These are phyloP conservation scores for Ephydatia muelleri DNA, from an alignment of 37 sponge, comb jelly and placozoan species.

Conservation along the genomic window DNA sequence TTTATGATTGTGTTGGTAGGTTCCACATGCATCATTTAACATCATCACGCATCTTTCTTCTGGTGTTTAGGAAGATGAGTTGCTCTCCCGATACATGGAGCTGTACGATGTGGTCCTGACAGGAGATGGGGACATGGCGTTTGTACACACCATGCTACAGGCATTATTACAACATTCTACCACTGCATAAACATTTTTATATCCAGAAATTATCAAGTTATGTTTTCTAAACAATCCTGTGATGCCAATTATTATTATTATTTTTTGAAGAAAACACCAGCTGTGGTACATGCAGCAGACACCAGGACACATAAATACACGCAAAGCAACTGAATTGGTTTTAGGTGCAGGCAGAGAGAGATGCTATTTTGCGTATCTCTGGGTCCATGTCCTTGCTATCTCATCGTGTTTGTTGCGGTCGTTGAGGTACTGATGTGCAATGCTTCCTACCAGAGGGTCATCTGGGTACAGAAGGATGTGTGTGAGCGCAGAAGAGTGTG, in stretches of 20 bases:
- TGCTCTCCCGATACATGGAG: conserved; percentile 37
- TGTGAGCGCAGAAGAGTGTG: background rate
- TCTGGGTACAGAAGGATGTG: conserved; percentile 15
- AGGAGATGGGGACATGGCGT: conserved; percentile 52
- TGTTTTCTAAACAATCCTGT: background rate
- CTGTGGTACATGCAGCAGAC: too few relatives aligned
- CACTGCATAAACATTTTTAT: background rate
- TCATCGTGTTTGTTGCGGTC: conserved; percentile 77
- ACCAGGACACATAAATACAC: background rate
- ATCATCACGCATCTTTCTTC: background rate
- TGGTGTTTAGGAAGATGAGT: conserved; percentile 31
- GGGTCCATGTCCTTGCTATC: conserved; percentile 78
- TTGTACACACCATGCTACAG: conserved; percentile 26
- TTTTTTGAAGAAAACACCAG: background rate
- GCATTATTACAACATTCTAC: conserved; percentile 1
- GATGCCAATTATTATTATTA: background rate
- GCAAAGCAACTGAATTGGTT: conserved; percentile 1
- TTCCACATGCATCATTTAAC: too few relatives aligned
- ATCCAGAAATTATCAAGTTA: too few relatives aligned
- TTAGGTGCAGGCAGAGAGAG: too few relatives aligned
- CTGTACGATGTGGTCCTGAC: conserved; percentile 75
- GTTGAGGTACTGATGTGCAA: conserved; percentile 78
- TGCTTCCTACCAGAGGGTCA: conserved; percentile 89
- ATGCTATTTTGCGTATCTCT: conserved; percentile 71
- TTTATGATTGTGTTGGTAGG: too few relatives aligned